phyloP scores from a whole-genome alignment of 2,888 invertebrate species.

The Pachliopta kotzebuea region DNA sequence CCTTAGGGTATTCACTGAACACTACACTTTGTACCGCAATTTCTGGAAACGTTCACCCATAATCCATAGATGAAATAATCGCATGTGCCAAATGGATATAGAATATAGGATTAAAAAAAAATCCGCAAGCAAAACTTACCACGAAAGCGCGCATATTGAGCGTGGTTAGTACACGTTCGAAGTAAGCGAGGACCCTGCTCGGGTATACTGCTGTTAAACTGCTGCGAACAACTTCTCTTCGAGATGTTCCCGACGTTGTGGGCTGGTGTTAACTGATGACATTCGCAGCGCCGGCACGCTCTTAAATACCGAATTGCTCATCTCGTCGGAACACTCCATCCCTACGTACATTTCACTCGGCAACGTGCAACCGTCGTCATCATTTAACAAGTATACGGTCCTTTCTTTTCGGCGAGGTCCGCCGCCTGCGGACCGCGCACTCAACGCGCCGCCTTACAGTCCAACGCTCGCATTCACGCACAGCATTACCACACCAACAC shows the following conservation, averaged over 20 bases:
- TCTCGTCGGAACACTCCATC: slow-evolving; percentile 76
- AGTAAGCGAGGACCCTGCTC: slow-evolving; percentile 48
- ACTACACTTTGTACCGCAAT: slow-evolving; percentile 54
- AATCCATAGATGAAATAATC: slow-evolving; percentile 42
- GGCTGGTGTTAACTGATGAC: slow-evolving; percentile 76
- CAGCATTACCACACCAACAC: slow-evolving; percentile 33
- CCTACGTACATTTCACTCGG: slow-evolving; percentile 77
- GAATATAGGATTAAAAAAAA: slow-evolving; percentile 32
- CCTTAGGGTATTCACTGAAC: slow-evolving; percentile 46
- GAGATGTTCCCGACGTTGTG: slow-evolving; percentile 72
- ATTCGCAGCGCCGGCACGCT: slow-evolving; percentile 73
- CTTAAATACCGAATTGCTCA: slow-evolving; percentile 78
- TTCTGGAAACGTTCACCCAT: slow-evolving; percentile 40
- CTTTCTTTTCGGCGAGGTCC: slow-evolving; percentile 75
- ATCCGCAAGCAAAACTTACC: slow-evolving; percentile 65
- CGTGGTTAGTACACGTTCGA: slow-evolving; percentile 47
- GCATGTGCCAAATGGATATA: slow-evolving; percentile 58
- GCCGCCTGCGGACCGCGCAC: slow-evolving; percentile 52
- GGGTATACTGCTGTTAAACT: slow-evolving; percentile 39
- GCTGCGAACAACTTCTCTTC: slow-evolving; percentile 53
- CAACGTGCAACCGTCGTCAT: slow-evolving; percentile 75
- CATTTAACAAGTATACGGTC: slow-evolving; percentile 74
- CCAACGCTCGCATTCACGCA: slow-evolving; percentile 52
- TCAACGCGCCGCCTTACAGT: slow-evolving; percentile 64
- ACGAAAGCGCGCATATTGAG: slow-evolving; percentile 74